Evolutionary conservation across 2,797 vertebrate species (phyloP).

Genomic region (Ispidina lecontei): DNA sequence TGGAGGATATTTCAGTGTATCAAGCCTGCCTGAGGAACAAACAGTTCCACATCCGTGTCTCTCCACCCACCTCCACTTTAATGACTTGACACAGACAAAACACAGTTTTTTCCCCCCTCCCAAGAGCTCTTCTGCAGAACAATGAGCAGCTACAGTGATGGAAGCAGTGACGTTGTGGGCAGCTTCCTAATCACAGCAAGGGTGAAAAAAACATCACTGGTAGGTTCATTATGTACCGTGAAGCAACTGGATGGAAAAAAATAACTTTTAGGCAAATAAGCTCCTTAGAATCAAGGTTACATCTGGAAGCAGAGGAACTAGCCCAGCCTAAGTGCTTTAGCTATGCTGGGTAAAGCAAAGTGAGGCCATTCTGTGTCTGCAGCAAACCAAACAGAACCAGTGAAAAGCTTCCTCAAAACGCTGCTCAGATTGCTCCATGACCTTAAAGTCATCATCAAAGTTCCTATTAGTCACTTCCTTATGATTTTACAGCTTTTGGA

Average conservation of each 20-base stretch:
- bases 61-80: constrained; percentile 6
- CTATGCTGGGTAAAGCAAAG: neutral
- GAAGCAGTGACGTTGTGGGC: neutral
- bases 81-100: neutral
- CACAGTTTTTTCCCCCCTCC: neutral
- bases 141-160: neutral
- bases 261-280: neutral
- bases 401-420: neutral
- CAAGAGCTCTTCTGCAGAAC: neutral
- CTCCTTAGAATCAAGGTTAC: neutral
- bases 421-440: neutral
- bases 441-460: neutral
- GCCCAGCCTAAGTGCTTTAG: neutral
- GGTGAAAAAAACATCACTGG: neutral
- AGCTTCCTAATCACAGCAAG: neutral
- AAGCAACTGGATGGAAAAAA: neutral
- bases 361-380: neutral
- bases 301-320: neutral
- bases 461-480: neutral
- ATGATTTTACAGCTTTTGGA: neutral
- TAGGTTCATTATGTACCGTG: neutral
- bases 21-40: constrained; percentile 12
- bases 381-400: neutral
- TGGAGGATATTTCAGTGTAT: neutral
- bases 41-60: constrained; percentile 1